Percentiles rank a stretch among this genome's conserved stretches.
Conservation (phyloP, 2,797 vertebrate species). For the Acrocephalus scirpaceus region DNA sequence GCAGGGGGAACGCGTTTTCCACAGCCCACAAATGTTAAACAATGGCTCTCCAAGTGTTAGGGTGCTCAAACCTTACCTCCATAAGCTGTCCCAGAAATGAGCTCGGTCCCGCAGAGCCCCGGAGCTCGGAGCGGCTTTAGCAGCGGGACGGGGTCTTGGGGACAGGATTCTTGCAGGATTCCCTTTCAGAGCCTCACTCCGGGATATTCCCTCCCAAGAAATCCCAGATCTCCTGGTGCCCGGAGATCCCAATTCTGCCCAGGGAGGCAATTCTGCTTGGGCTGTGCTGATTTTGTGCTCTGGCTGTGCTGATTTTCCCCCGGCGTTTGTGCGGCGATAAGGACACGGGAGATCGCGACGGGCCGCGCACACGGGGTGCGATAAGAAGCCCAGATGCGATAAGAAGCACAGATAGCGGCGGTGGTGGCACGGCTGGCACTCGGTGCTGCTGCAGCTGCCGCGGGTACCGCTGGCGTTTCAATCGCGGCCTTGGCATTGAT, state of each 20-base stretch:
- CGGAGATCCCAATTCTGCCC: background rate
- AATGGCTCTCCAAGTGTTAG: background rate
- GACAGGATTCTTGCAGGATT: background rate
- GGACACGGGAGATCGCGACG: rapidly evolving
- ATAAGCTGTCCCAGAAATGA: background rate
- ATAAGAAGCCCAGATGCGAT: background rate
- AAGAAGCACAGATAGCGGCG: background rate
- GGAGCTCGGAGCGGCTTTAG: background rate
- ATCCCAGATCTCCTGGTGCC: background rate
- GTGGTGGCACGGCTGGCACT: background rate
- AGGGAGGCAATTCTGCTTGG: background rate
- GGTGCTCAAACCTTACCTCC: background rate
- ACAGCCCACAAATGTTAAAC: background rate
- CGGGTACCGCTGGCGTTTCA: background rate
- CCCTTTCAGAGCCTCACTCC: background rate
- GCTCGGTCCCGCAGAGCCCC: background rate
- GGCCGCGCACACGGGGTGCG: rapidly evolving
- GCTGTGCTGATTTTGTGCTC: background rate
- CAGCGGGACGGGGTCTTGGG: background rate
- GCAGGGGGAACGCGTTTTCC: background rate
- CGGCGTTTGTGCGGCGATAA: background rate
- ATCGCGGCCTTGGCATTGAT: background rate
- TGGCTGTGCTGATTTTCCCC: background rate
- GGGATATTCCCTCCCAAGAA: background rate
- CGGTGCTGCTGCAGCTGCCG: no score